A percentile compares a stretch with the other conserved stretches of the same genome.
Conservation (phyloP, 2,888 invertebrate species). For the Acanthosepion lycidas region DNA sequence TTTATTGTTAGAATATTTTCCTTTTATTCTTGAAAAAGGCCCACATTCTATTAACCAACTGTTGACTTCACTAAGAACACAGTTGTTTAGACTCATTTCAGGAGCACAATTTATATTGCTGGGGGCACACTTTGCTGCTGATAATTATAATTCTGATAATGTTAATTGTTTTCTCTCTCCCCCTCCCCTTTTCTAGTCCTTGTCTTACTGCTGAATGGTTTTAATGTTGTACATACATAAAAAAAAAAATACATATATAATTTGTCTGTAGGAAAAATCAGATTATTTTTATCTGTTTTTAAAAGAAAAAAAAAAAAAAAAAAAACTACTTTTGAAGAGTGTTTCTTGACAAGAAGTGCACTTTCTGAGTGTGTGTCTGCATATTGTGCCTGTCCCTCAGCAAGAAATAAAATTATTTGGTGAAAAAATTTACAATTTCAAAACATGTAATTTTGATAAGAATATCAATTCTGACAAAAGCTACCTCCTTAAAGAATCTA, state of each 20-base stretch:
- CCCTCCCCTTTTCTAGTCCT: not conserved
- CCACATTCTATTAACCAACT: no score
- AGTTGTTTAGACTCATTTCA: not conserved
- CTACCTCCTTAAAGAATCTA: not conserved
- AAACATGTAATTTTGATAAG: not conserved
- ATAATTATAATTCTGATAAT: not conserved
- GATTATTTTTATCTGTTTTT: no score
- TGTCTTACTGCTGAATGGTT: conserved; percentile 33
- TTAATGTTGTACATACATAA: not conserved
- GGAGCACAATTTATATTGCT: not conserved
- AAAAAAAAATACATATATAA: no score
- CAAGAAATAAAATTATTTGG: not conserved
- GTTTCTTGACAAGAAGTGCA: not conserved
- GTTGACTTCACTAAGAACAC: not conserved
- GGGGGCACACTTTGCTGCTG: not conserved
- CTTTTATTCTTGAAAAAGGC: no score
- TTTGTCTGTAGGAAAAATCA: no score
- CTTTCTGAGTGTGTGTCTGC: not conserved
- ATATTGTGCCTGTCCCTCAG: not conserved
- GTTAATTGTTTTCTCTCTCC: not conserved
- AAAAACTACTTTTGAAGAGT: no score
- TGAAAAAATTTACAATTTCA: not conserved
- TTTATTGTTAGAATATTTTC: no score
- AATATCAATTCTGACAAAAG: not conserved
- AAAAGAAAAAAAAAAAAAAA: no score